Evolutionary conservation across 2,888 invertebrate species (phyloP).

Genomic region (Drosophila bunnanda): DNA sequence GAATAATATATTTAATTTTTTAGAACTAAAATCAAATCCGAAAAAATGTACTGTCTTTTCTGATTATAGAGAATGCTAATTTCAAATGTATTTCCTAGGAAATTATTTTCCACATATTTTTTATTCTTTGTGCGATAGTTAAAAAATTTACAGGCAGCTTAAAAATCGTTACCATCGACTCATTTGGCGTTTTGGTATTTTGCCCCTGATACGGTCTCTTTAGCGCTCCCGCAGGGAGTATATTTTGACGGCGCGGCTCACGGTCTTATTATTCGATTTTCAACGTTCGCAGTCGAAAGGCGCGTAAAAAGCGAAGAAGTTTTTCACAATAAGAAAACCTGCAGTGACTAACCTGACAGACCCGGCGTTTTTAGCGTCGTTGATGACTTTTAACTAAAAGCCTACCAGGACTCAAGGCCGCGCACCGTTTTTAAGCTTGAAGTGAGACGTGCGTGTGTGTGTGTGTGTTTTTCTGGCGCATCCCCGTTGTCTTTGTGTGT

Average conservation of each 20-base stretch:
- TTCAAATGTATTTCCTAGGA: no score
- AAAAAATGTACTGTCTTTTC: no score
- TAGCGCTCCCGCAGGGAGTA: constrained; percentile 1
- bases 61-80: no score
- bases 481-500: constrained; percentile 51
- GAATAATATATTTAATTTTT: no score
- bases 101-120: no score
- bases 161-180: neutral
- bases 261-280: constrained; percentile 18
- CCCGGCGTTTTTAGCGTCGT: constrained; percentile 21
- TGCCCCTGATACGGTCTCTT: neutral
- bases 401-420: constrained; percentile 11
- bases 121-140: no score
- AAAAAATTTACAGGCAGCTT: no score
- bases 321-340: constrained; percentile 8
- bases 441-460: constrained; percentile 7
- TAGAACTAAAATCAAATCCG: no score
- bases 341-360: constrained; percentile 4
- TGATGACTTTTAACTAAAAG: neutral
- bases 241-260: neutral
- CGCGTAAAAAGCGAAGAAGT: constrained; percentile 7
- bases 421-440: constrained; percentile 9
- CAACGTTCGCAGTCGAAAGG: constrained; percentile 12
- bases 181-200: neutral
- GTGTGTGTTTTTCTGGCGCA: constrained; percentile 37